Conservation (phyloP, 2,888 invertebrate genomes). For the Tiliacea aurago region DNA sequence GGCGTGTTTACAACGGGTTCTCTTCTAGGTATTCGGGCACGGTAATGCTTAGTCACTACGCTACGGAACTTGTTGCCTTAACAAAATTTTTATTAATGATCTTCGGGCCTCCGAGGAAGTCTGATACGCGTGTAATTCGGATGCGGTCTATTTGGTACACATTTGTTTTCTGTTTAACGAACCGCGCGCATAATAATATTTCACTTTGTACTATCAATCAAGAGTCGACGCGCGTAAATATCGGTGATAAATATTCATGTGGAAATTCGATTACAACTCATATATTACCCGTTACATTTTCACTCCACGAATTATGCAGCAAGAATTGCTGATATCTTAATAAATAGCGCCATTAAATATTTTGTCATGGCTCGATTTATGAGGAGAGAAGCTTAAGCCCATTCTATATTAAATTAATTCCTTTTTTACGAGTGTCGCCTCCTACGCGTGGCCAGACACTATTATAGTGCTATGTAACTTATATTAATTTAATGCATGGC, state of each 20-base stretch:
- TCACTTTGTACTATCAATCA: constrained; percentile 66
- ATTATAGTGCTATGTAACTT: constrained; percentile 75
- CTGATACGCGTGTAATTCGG: constrained; percentile 73
- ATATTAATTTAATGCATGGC: constrained; percentile 74
- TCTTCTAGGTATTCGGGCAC: constrained; percentile 49
- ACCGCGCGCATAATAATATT: constrained; percentile 66
- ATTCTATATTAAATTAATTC: constrained; percentile 77
- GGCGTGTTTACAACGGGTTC: constrained; percentile 59
- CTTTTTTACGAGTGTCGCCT: constrained; percentile 73
- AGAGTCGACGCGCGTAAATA: constrained; percentile 59
- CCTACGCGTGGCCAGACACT: constrained; percentile 69
- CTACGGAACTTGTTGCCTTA: constrained; percentile 80
- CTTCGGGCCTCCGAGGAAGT: constrained; percentile 65
- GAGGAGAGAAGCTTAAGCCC: constrained; percentile 69
- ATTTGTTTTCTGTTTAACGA: constrained; percentile 74
- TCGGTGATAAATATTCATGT: constrained; percentile 66
- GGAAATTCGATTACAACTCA: constrained; percentile 56
- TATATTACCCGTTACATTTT: constrained; percentile 64
- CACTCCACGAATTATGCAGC: constrained; percentile 63
- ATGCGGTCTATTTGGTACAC: constrained; percentile 72
- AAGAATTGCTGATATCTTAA: constrained; percentile 72
- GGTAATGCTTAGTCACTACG: constrained; percentile 77
- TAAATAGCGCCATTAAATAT: constrained; percentile 80
- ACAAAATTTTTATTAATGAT: constrained; percentile 83
- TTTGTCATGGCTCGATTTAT: constrained; percentile 78